Evolutionary conservation across 2,113 vertebrate genomes (phyloP).

Genomic region (Dicrurus megarhynchus): DNA sequence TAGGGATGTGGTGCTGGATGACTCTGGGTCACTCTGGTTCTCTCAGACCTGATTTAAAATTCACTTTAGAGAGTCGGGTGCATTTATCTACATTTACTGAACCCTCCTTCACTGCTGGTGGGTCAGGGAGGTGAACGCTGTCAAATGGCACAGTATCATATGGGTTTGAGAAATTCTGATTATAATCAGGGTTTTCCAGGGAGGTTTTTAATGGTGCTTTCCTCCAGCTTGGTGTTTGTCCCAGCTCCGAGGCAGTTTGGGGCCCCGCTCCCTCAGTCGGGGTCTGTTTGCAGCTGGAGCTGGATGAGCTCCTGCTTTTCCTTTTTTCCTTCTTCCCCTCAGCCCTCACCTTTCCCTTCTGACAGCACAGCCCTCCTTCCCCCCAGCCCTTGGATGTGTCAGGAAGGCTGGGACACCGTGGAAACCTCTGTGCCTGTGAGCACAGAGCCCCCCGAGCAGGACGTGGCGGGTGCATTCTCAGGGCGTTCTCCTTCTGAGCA

Average conservation of each 20-base stretch:
- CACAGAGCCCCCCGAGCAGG: not conserved
- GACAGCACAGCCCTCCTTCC: not conserved
- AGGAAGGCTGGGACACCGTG: accelerated
- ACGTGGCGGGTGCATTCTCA: accelerated
- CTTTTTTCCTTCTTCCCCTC: not conserved
- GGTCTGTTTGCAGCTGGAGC: not conserved
- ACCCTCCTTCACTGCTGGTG: not conserved
- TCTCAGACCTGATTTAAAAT: not conserved
- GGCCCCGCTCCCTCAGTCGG: not conserved
- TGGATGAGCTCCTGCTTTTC: not conserved
- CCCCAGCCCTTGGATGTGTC: not conserved
- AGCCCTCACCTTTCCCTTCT: not conserved
- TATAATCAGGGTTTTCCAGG: not conserved
- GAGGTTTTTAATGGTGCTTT: not conserved
- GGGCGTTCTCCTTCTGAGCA: not conserved
- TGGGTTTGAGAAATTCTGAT: not conserved
- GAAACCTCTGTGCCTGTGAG: not conserved
- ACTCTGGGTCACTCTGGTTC: not conserved
- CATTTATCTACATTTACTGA: not conserved
- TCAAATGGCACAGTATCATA: accelerated
- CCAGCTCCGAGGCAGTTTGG: not conserved
- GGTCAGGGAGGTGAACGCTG: not conserved
- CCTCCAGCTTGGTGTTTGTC: not conserved
- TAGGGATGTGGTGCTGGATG: not conserved
- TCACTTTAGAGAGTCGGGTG: not conserved